These are phyloP conservation scores for Apis florea DNA, from an alignment of 1,140 invertebrate species.

Conservation along the genomic window DNA sequence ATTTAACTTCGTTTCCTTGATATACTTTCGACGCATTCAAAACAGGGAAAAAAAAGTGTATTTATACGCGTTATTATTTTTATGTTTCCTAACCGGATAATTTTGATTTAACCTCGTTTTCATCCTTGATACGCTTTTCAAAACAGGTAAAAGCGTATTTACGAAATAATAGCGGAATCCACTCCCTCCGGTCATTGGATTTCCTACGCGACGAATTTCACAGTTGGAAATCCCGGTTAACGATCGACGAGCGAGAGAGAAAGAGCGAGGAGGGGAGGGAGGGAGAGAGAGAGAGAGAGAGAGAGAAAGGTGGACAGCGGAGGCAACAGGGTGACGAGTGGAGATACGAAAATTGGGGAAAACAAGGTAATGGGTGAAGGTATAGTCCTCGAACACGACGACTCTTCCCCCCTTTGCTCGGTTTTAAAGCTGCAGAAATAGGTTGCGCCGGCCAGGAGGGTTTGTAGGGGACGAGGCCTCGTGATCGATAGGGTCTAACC, in stretches of 20 bases:
- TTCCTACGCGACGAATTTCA: background rate
- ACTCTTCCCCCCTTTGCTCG: slow-evolving; percentile 5
- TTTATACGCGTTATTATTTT: too few species aligned
- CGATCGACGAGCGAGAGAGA: background rate
- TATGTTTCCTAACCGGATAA: too few species aligned
- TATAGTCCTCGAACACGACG: slow-evolving; percentile 8
- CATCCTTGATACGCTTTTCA: too few species aligned
- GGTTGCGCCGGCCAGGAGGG: slow-evolving; percentile 46
- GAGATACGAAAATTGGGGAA: slow-evolving; percentile 14
- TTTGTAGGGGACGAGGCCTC: slow-evolving; percentile 52
- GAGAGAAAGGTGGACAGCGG: background rate
- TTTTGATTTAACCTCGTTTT: too few species aligned
- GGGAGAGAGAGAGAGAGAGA: too few species aligned
- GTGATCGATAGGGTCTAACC: slow-evolving; percentile 66
- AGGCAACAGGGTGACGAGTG: background rate
- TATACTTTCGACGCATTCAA: too few species aligned
- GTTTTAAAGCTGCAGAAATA: slow-evolving; percentile 65
- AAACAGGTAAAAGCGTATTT: too few species aligned
- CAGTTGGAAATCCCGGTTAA: background rate
- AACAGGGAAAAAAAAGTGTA: too few species aligned
- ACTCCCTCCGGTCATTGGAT: background rate
- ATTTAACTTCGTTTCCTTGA: too few species aligned
- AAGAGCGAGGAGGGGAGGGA: too few species aligned
- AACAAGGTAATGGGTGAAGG: slow-evolving; percentile 9
- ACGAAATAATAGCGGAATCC: background rate